Base-by-base conservation (phyloP, 2,888 invertebrate species). In the Drosophila phalerata region DNA sequence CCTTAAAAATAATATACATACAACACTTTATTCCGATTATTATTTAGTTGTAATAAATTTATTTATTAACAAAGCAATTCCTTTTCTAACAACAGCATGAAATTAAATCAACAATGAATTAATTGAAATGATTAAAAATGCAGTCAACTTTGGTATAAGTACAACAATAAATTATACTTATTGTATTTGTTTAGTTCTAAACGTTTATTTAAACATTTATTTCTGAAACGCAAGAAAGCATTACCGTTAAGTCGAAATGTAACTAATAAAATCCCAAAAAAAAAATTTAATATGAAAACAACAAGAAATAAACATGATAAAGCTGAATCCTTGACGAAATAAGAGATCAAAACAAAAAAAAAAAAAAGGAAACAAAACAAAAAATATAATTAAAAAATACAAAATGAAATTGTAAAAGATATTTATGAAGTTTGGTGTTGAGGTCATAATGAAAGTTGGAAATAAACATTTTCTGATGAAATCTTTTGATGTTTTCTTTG, bases 381-480 rank as follows among this genome's bases (percentile, higher is more conserved):
- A 22, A 22, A 22, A 22, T 22, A 22, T 47, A 34, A 34, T 10
- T 28, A 15, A 56, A 42, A 42, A n/a, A n/a, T n/a, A 30, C 30
- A 30, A 45, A 42, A 40, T 17, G 57, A 72, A 55, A 75, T 57
- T 76, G 72, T 72, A 76, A 72, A 64, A 62, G 61, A 65, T 76
- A 73, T 67, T 69, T 77, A 77, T 73, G 73, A 77, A 77, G 69
- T 73, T 77, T 62, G 66, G 62, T 75, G 75, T 75, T 74, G 70
- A 70, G 75, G 70, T 62, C 70, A 63, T 70, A 74, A 70, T 45
- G 69, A 55, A 53, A 76, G 73, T 73, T 69, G 73, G 69, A 73
- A 77, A 77, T 77, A 77, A 76, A 49, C 17, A 76, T 65, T 77
- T 77, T 77, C 76, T 77, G 77, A 66, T 77, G 47, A 77, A 66